These are phyloP conservation scores for Allolobophora icterica DNA, from an alignment of 2,888 invertebrate genomes.

Conservation along the genomic window DNA sequence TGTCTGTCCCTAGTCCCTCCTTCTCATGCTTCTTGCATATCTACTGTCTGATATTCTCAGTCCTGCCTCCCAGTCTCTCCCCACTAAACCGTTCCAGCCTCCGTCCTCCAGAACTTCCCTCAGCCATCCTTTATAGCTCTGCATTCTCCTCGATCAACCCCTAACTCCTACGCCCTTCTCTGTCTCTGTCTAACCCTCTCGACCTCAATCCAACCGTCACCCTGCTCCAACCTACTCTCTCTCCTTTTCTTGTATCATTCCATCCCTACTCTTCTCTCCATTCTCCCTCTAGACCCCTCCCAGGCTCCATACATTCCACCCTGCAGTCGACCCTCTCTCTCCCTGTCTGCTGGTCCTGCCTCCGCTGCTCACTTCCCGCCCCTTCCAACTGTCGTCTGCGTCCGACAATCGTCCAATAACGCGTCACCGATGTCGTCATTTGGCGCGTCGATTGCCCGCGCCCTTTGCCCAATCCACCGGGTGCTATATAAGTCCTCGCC, in stretches of 20 bases:
- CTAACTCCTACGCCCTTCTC: no score
- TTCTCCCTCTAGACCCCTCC: neutral
- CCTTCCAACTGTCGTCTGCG: neutral
- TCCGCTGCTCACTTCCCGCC: neutral
- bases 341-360: neutral
- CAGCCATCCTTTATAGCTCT: no score
- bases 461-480: neutral
- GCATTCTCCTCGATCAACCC: no score
- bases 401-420: slow-evolving; percentile 6
- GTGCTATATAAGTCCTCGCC: neutral
- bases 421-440: neutral
- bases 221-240: no score
- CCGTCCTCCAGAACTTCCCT: no score
- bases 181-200: no score
- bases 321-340: neutral
- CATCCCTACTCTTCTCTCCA: neutral
- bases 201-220: no score
- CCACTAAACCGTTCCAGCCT: no score
- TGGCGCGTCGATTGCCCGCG: neutral
- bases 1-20: no score
- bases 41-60: no score
- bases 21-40: no score
- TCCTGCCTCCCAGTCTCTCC: no score
- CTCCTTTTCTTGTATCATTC: neutral
- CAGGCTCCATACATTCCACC: neutral